phyloP scores from a whole-genome alignment of 2,113 vertebrate species.

The Puntigrus tetrazona region DNA sequence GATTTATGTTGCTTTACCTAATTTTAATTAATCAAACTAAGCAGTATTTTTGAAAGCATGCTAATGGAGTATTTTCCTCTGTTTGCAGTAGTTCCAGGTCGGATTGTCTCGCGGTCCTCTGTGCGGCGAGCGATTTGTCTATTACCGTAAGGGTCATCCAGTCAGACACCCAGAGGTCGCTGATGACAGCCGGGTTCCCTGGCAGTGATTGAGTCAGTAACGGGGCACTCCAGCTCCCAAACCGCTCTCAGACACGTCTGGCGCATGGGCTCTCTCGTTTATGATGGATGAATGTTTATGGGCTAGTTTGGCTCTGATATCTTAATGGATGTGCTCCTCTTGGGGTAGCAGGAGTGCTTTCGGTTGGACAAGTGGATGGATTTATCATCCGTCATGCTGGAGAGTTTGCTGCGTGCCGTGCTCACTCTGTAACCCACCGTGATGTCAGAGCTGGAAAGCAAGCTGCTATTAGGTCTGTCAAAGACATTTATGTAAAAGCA shows the following conservation, averaged over 20 bases:
- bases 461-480: conserved; percentile 17
- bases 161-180: conserved; percentile 36
- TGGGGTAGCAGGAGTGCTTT: conserved; percentile 33
- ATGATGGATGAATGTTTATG: conserved; percentile 57
- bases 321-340: conserved; percentile 55
- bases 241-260: background rate
- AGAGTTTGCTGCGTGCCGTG: background rate
- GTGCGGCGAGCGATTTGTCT: background rate
- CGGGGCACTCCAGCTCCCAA: conserved; percentile 1
- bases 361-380: conserved; percentile 42
- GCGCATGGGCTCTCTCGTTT: conserved; percentile 7
- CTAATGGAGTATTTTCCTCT: background rate
- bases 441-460: conserved; percentile 23
- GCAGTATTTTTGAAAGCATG: background rate
- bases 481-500: conserved; percentile 13
- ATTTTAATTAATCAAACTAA: conserved; percentile 3
- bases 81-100: background rate
- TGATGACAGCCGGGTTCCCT: background rate
- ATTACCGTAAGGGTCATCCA: background rate
- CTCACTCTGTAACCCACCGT: background rate
- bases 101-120: background rate
- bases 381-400: conserved; percentile 45
- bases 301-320: conserved; percentile 46
- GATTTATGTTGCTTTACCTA: conserved; percentile 16
- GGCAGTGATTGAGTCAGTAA: conserved; percentile 1